A percentile compares a stretch with the other conserved stretches of the same genome.
phyloP scores from a whole-genome alignment of 1,140 invertebrate genomes.

The Liolophura sinensis region DNA sequence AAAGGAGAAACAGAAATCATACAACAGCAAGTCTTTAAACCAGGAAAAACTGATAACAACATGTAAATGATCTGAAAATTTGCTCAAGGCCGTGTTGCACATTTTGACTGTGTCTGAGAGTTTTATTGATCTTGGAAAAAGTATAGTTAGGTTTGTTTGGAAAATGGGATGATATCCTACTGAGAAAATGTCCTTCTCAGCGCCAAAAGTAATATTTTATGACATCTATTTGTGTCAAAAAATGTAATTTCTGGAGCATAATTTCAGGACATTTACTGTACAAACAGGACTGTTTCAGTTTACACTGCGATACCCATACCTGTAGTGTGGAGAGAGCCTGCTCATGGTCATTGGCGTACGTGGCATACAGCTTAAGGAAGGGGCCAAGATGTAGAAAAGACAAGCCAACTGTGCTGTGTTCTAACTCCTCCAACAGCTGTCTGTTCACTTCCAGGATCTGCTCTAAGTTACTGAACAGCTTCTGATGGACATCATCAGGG shows the following conservation, averaged over 20 bases:
- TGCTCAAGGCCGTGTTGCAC: too few species aligned
- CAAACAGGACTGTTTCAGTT: neutral
- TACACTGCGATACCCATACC: constrained; percentile 22
- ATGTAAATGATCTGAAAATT: too few species aligned
- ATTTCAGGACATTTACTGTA: too few species aligned
- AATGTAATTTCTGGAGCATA: too few species aligned
- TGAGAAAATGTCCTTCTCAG: too few species aligned
- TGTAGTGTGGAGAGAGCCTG: constrained; percentile 57
- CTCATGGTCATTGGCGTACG: constrained; percentile 77
- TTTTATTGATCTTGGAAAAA: neutral
- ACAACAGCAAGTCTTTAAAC: constrained; percentile 12
- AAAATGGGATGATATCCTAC: too few species aligned
- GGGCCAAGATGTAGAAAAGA: constrained; percentile 74
- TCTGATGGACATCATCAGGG: constrained; percentile 62
- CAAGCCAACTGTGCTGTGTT: constrained; percentile 66
- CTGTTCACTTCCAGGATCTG: constrained; percentile 74
- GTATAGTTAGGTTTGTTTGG: too few species aligned
- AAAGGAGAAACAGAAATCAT: too few species aligned
- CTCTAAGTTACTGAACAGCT: constrained; percentile 73
- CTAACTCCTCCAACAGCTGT: constrained; percentile 69
- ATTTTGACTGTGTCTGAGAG: too few species aligned
- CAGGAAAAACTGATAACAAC: too few species aligned
- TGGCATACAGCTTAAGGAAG: constrained; percentile 78
- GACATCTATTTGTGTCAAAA: too few species aligned
- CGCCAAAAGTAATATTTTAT: too few species aligned